Conservation (phyloP, 2,888 invertebrate species). For the Leptinotarsa juncta region DNA sequence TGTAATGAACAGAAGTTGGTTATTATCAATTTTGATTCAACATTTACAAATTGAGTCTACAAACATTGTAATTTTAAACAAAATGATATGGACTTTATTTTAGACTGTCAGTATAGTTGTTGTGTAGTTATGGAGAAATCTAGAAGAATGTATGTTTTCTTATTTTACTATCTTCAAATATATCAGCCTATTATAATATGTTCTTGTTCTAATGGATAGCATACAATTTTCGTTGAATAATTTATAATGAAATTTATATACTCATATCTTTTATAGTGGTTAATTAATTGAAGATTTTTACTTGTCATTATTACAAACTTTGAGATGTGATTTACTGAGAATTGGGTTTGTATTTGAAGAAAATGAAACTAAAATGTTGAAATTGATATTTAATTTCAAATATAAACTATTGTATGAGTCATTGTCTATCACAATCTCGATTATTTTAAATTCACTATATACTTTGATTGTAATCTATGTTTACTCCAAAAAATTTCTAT, state of each 20-base stretch:
- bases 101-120: conserved; percentile 52
- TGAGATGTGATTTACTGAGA: not conserved
- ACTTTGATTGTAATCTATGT: conserved; percentile 2
- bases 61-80: not conserved
- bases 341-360: conserved; percentile 1
- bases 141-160: not conserved
- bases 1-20: conserved; percentile 16
- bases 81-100: conserved; percentile 29
- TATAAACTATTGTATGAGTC: conserved; percentile 8
- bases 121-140: conserved; percentile 39
- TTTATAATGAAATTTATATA: conserved; percentile 2
- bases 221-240: not conserved
- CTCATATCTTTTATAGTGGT: not conserved
- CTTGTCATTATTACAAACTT: too few relatives aligned
- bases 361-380: not conserved
- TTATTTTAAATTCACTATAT: conserved; percentile 12
- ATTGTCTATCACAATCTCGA: not conserved
- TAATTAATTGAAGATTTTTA: not conserved
- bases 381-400: not conserved
- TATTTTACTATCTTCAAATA: conserved; percentile 2
- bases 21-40: not conserved
- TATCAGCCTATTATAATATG: not conserved
- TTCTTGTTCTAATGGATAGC: not conserved
- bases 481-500: conserved; percentile 5
- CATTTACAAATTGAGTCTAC: not conserved